Evolutionary conservation across 1,140 invertebrate genomes (phyloP), one percentile per base, ranked within the genome.

Genomic region (Rhagoletis pomonella): DNA sequence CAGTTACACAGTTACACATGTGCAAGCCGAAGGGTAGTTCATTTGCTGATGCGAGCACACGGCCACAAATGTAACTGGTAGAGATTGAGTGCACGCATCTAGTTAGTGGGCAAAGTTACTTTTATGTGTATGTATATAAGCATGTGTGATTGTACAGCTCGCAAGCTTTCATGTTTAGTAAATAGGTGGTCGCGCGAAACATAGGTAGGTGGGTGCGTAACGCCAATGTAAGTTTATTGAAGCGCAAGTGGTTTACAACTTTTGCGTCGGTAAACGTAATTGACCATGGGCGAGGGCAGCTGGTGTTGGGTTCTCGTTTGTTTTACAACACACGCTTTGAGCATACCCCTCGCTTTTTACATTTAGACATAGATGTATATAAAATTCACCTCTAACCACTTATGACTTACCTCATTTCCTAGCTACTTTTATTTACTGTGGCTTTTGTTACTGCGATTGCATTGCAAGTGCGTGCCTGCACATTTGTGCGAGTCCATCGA

Each of bases 391-490:
- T 29, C 29, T 67, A 58, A 81, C 47, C 73, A 81, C 73, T 81
- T 81, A 14, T 81, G 47, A 19, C 73, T 81, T 19, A 81, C 73
- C 73, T 17, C 42, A 81, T 81, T 81, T 81, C 73, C 73, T 81
- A 81, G 50, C 55, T 81, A 81, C 29, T 29, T 29, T 29, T 29
- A 29, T 29, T 29, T 29, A 29, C 29, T 29, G 29, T 29, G 29
- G 29, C 29, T 29, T 29, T 29, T 29, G 29, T 29, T 29, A 17
- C 19, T 55, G 19, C 7, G 29, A 64, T 5, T 64, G 19, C 73
- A 58, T 81, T 55, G 47, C 12, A 14, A 7, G 47, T 81, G 73
- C 19, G 47, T 50, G 47, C 50, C 47, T 9, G 73, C 12, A 12
- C 0, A 14, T 81, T n/a, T 29, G 19, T 47, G 3, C 14, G 44